These are phyloP conservation scores for Synanthedon vespiformis DNA, from an alignment of 2,888 invertebrate species.

Conservation along the genomic window DNA sequence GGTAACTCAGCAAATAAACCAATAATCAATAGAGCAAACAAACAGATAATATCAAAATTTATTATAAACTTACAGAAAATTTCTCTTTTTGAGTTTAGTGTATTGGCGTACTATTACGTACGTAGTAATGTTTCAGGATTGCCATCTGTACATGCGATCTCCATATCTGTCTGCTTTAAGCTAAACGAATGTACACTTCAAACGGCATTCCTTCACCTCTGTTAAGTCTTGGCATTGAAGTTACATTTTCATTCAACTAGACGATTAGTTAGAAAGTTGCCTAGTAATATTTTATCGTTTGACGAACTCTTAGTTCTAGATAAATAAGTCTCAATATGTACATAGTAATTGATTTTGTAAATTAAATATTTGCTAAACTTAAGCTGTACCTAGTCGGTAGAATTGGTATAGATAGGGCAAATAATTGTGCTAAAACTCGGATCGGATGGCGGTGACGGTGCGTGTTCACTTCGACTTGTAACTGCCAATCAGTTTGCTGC, in stretches of 20 bases:
- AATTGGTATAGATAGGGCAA: slow-evolving; percentile 22
- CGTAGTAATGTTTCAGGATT: slow-evolving; percentile 17
- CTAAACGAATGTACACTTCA: slow-evolving; percentile 25
- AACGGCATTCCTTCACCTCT: slow-evolving; percentile 22
- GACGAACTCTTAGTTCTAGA: slow-evolving; percentile 4
- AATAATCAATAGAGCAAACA: too few relatives aligned
- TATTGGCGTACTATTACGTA: too few relatives aligned
- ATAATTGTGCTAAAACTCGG: slow-evolving; percentile 27
- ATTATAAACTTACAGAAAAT: too few relatives aligned
- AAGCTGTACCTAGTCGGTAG: slow-evolving; percentile 16
- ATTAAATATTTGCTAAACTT: neutral
- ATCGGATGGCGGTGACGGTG: slow-evolving; percentile 18
- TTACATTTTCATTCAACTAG: slow-evolving; percentile 20
- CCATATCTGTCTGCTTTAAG: slow-evolving; percentile 38
- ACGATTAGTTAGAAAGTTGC: slow-evolving; percentile 16
- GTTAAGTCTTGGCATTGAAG: slow-evolving; percentile 18
- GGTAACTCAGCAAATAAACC: too few relatives aligned
- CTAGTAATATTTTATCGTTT: slow-evolving; percentile 18
- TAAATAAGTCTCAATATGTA: neutral
- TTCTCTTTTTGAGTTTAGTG: too few relatives aligned
- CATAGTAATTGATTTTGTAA: slow-evolving; percentile 5
- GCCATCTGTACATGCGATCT: slow-evolving; percentile 28
- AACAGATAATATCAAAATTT: too few relatives aligned
- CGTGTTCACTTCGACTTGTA: slow-evolving; percentile 24
- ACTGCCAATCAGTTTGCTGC: slow-evolving; percentile 40